A percentile compares a stretch with the other conserved stretches of the same genome.
These are phyloP conservation scores for Ethmia dodecea DNA, from an alignment of 2,888 invertebrate genomes.

Conservation along the genomic window DNA sequence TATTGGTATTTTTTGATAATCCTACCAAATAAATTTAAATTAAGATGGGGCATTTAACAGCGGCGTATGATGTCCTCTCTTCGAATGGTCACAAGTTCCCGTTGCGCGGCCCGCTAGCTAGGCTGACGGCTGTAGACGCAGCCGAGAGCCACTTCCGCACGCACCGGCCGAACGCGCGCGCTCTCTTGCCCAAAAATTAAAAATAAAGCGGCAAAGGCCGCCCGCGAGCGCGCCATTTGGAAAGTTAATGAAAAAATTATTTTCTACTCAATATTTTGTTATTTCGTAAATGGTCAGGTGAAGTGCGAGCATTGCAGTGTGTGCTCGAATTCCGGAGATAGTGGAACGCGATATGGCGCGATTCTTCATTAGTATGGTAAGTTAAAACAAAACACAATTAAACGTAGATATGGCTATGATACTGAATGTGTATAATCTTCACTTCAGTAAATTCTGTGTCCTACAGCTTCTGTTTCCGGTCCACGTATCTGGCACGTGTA, in stretches of 20 bases:
- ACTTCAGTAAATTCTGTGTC: too few species aligned
- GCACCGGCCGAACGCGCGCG: slow-evolving; percentile 16
- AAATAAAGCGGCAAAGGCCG: slow-evolving; percentile 2
- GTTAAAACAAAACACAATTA: too few species aligned
- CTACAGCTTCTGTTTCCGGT: too few species aligned
- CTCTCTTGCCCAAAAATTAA: slow-evolving; percentile 5
- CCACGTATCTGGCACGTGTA: too few species aligned
- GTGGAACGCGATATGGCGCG: slow-evolving; percentile 2
- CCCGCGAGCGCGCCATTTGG: slow-evolving; percentile 11
- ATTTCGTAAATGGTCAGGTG: slow-evolving; percentile 10
- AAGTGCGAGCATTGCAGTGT: slow-evolving; percentile 9
- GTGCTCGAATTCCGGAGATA: slow-evolving; percentile 4
- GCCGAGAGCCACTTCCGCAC: slow-evolving; percentile 26
- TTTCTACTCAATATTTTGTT: slow-evolving; percentile 4
- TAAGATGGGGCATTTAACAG: slow-evolving; percentile 19
- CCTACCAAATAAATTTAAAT: too few species aligned
- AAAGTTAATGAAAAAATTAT: too few species aligned
- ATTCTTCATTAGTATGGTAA: slow-evolving; percentile 4
- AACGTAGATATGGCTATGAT: too few species aligned
- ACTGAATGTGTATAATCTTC: too few species aligned
- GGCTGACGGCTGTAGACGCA: too few species aligned
- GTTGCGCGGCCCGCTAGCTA: slow-evolving; percentile 35
- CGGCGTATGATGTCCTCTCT: slow-evolving; percentile 45
- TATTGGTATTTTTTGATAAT: too few species aligned
- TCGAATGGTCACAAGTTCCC: slow-evolving; percentile 38